Base-by-base conservation (phyloP, 2,113 vertebrate genomes). In the Percina caprodes region DNA sequence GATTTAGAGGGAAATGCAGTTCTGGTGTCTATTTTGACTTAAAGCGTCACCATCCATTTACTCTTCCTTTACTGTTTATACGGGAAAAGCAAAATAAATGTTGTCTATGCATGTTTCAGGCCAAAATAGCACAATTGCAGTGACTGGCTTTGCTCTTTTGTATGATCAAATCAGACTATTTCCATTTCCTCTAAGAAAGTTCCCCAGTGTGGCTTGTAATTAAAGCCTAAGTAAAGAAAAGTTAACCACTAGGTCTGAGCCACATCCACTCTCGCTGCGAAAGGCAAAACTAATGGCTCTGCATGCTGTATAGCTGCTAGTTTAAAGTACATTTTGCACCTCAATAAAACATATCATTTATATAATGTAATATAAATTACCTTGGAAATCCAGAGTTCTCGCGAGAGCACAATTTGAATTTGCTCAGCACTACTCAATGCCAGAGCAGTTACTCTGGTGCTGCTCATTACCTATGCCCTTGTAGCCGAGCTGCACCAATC, bases 181-280 rank as follows among this genome's bases (percentile, higher is more conserved):
- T 80, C 74, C 58, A 51, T 87, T 88, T 91, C 80, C 73, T 71
- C 82, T 16, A 26, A 74, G 60, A 83, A 75, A 56, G 48, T 75
- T 74, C 58, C 79, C 74, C 63, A 59, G 56, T 80, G 65, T 59
- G 39, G 39, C 42, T 77, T 83, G 74, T 92, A 91, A 93, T 92
- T 85, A 86, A 77, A 65, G 73, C 62, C 65, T 79, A 78, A 82
- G 81, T 82, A 80, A 82, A 83, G 85, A 85, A 85, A 89, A 74
- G 83, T 63, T 35, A 84, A 89, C 77, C 81, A 58, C 74, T 33
- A 14, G 46, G 59, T 71, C 67, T 65, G 61, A 77, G 56, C 82
- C 82, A 88, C 79, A 88, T 91, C 86, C 91, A 88, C 76, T 86
- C 62, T 80, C 67, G 81, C 66, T 69, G 78, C 49, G 49, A 13